Percentiles rank a stretch among this genome's conserved stretches.
These are phyloP conservation scores for Gymnosoma rotundatum DNA, from an alignment of 2,888 invertebrate genomes.

Conservation along the genomic window DNA sequence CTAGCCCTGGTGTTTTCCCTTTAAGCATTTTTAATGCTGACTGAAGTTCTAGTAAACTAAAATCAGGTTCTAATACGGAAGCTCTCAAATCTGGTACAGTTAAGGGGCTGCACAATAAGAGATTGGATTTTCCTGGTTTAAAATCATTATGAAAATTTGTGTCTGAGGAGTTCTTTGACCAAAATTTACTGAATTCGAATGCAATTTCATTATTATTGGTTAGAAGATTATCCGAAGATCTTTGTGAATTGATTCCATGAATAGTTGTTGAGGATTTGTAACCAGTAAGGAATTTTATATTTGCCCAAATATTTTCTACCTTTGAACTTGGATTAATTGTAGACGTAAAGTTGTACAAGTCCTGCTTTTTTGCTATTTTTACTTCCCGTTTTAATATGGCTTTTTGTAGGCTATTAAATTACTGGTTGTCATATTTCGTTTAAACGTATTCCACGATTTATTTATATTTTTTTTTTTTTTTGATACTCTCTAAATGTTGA, in stretches of 20 bases:
- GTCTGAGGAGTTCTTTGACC: conserved; percentile 24
- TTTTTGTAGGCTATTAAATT: too few relatives aligned
- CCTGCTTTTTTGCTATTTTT: too few relatives aligned
- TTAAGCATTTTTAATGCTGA: conserved; percentile 16
- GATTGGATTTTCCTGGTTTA: neutral
- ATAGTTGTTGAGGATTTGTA: neutral
- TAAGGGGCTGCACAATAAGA: neutral
- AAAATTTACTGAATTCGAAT: neutral
- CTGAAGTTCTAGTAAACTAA: neutral
- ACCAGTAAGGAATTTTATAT: too few relatives aligned
- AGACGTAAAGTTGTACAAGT: too few relatives aligned
- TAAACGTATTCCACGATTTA: too few relatives aligned
- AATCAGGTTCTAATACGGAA: conserved; percentile 2
- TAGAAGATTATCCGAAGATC: neutral
- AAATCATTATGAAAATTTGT: conserved; percentile 11
- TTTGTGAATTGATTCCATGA: neutral
- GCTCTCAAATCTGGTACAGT: too few relatives aligned
- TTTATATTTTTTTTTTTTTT: too few relatives aligned
- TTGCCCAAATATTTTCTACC: too few relatives aligned
- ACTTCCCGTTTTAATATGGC: too few relatives aligned
- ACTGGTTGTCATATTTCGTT: too few relatives aligned
- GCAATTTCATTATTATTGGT: neutral
- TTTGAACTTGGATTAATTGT: too few relatives aligned
- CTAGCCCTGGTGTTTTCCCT: conserved; percentile 38
- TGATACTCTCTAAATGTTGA: too few relatives aligned